phyloP scores from a whole-genome alignment of 1,140 invertebrate species.

The Temnothorax nylanderi region DNA sequence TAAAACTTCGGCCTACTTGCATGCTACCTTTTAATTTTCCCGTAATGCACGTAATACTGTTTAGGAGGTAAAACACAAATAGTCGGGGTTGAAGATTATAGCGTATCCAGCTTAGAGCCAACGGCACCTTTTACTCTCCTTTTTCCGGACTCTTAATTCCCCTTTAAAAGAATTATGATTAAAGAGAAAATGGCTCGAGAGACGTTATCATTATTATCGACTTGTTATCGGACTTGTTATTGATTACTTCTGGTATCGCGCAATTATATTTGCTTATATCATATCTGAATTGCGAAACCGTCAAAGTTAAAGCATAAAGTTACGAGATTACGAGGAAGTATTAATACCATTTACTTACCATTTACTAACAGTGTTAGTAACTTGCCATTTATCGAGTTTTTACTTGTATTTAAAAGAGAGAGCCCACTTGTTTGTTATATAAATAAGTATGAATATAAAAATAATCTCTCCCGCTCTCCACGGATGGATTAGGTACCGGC shows the following conservation, averaged over 20 bases:
- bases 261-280: conserved; percentile 5
- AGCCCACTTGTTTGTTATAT: not conserved
- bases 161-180: not conserved
- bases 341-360: not conserved
- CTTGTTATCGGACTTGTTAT: conserved; percentile 19
- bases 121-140: not conserved
- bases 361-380: not conserved
- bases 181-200: conserved; percentile 20
- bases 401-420: not conserved
- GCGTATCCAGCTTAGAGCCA: not conserved
- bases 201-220: conserved; percentile 2
- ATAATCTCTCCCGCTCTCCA: not conserved
- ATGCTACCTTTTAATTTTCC: not conserved
- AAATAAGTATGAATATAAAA: not conserved
- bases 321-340: conserved; percentile 19
- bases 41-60: conserved; percentile 24
- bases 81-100: conserved; percentile 41
- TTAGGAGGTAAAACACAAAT: conserved; percentile 5
- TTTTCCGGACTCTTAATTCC: not conserved
- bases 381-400: not conserved
- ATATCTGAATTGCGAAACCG: conserved; percentile 24
- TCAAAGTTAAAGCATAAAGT: conserved; percentile 26
- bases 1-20: conserved; percentile 26
- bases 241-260: conserved; percentile 33
- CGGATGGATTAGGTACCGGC: not conserved